Percentiles rank a stretch among this genome's conserved stretches.
phyloP scores from a whole-genome alignment of 2,888 invertebrate genomes.

The Ligdia adustata region DNA sequence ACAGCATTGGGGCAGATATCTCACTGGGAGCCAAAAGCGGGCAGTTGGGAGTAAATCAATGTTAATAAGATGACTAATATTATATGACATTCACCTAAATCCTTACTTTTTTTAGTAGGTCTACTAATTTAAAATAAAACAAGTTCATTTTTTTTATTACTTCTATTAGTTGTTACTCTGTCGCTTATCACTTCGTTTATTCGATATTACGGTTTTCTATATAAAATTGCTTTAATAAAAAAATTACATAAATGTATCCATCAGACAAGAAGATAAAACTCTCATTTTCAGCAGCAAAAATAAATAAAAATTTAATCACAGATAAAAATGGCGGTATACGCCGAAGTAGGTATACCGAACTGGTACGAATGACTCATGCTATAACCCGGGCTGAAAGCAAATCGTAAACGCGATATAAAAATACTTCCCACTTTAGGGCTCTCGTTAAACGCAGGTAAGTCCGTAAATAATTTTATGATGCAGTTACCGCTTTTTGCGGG shows the following conservation, averaged over 20 bases:
- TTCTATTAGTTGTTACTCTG: too few relatives aligned
- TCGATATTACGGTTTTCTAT: too few relatives aligned
- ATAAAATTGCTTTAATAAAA: too few relatives aligned
- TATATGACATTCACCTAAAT: too few relatives aligned
- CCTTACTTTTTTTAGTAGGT: too few relatives aligned
- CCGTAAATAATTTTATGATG: conserved; percentile 66
- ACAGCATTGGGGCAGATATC: too few relatives aligned
- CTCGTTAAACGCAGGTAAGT: conserved; percentile 66
- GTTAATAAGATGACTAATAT: too few relatives aligned
- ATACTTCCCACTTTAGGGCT: conserved; percentile 66
- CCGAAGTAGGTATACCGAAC: conserved; percentile 11
- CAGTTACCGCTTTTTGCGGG: conserved; percentile 36
- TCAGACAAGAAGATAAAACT: background rate
- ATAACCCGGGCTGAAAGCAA: conserved; percentile 31
- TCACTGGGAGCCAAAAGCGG: too few relatives aligned
- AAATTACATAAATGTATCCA: conserved; percentile 4
- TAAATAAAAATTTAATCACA: conserved; percentile 20
- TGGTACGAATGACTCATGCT: conserved; percentile 16
- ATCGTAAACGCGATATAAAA: conserved; percentile 64
- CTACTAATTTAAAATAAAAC: too few relatives aligned
- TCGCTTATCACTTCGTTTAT: too few relatives aligned
- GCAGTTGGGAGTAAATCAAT: too few relatives aligned
- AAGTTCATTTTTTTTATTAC: too few relatives aligned
- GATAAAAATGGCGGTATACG: conserved; percentile 9
- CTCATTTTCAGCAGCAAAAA: conserved; percentile 9